Conservation (phyloP, 2,888 invertebrate species). For the Linnaemya vulpina region DNA sequence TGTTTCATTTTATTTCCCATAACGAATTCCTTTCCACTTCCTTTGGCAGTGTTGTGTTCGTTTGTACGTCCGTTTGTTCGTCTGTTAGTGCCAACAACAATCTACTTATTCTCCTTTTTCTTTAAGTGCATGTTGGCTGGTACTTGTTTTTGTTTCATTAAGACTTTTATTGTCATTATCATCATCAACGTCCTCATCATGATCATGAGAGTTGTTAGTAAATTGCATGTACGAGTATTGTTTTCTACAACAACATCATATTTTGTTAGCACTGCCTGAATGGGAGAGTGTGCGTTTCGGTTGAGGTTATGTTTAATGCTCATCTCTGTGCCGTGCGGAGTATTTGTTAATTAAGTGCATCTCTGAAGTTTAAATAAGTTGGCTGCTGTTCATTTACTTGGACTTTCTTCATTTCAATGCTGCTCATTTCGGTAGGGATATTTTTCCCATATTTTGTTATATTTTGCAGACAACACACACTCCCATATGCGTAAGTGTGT, state of each 20-base stretch:
- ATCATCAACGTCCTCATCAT: constrained; percentile 16
- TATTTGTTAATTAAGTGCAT: constrained; percentile 82
- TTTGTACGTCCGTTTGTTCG: no score
- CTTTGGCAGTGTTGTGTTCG: constrained; percentile 42
- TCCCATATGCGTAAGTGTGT: no score
- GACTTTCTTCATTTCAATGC: constrained; percentile 49
- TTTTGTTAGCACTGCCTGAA: constrained; percentile 29
- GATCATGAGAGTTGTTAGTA: constrained; percentile 47
- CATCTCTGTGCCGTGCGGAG: constrained; percentile 58
- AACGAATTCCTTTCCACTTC: constrained; percentile 59
- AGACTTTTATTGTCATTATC: constrained; percentile 35
- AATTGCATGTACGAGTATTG: constrained; percentile 11
- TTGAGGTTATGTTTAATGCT: constrained; percentile 80
- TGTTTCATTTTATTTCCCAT: constrained; percentile 60
- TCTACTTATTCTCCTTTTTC: constrained; percentile 56
- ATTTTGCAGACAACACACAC: background rate
- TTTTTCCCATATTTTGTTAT: background rate
- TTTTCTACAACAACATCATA: constrained; percentile 37
- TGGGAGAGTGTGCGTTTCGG: constrained; percentile 71
- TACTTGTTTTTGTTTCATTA: constrained; percentile 18
- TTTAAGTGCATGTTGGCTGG: background rate
- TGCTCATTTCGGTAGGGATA: constrained; percentile 5
- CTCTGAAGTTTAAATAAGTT: constrained; percentile 68
- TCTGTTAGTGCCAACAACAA: background rate
- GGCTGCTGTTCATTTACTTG: constrained; percentile 52